Percentiles rank a stretch among this genome's conserved stretches.
Conservation (phyloP, 1,140 invertebrate genomes). For the Ceratosolen fusciceps region DNA sequence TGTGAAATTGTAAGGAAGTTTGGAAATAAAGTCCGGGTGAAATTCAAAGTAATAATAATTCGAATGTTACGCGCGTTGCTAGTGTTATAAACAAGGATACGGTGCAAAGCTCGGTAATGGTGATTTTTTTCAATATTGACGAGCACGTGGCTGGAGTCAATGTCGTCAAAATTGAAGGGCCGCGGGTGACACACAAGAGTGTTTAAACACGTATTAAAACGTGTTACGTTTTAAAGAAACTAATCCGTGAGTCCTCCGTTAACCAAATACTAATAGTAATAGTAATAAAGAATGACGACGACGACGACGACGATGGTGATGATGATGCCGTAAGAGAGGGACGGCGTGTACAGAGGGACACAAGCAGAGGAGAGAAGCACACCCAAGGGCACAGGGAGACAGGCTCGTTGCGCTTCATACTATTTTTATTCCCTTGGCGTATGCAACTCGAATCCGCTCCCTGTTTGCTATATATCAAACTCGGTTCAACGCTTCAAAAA, state of each 20-base stretch:
- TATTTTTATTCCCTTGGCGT: background rate
- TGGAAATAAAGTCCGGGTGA: no score
- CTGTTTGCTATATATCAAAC: conserved; percentile 2
- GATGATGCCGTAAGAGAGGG: conserved; percentile 31
- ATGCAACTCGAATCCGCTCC: conserved; percentile 5
- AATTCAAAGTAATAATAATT: background rate
- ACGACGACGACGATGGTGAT: no score
- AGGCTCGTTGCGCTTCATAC: background rate
- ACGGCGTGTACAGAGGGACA: background rate
- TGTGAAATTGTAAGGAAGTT: background rate
- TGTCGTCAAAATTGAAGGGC: no score
- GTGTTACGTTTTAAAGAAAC: background rate
- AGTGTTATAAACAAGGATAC: no score
- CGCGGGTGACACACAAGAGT: background rate
- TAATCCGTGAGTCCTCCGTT: background rate
- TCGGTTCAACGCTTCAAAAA: conserved; percentile 2
- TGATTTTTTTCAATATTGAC: no score
- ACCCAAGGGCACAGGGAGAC: background rate
- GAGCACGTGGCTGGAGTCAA: no score
- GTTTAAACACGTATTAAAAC: conserved; percentile 2
- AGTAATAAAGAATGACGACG: conserved; percentile 41
- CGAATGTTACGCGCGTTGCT: no score
- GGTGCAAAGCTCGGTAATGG: no score
- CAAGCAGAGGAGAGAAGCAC: background rate
- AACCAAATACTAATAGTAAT: conserved; percentile 35